Conservation (phyloP, 2,113 vertebrate genomes). For the Colistium nudipinnis region DNA sequence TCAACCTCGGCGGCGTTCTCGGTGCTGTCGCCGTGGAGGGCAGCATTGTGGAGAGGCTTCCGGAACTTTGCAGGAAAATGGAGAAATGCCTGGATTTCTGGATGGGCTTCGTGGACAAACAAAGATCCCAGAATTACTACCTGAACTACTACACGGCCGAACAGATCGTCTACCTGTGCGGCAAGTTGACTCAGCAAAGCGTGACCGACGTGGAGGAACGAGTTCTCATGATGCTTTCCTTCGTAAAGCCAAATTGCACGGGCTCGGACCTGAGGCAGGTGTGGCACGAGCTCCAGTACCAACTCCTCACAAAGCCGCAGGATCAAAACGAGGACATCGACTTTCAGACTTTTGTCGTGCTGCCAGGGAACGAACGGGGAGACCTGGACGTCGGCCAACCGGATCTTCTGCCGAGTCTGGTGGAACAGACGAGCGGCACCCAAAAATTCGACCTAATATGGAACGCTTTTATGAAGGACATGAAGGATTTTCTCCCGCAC, state of each 20-base stretch:
- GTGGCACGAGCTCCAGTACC: constrained; percentile 77
- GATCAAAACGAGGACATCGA: constrained; percentile 73
- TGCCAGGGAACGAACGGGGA: constrained; percentile 30
- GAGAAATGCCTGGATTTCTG: constrained; percentile 87
- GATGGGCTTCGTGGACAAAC: constrained; percentile 84
- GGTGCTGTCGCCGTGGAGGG: constrained; percentile 76
- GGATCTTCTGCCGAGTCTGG: constrained; percentile 35
- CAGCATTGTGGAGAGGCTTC: constrained; percentile 78
- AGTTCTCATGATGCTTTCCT: constrained; percentile 91
- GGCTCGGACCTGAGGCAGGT: constrained; percentile 63
- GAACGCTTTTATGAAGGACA: constrained; percentile 82
- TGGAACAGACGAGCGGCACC: constrained; percentile 54
- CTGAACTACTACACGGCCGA: constrained; percentile 94
- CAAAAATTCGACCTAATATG: constrained; percentile 80
- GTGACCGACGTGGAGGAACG: constrained; percentile 67
- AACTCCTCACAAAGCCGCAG: constrained; percentile 69
- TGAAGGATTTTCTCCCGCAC: constrained; percentile 80
- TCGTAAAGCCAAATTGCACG: constrained; percentile 84
- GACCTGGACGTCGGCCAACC: constrained; percentile 19
- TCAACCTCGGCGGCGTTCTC: constrained; percentile 70
- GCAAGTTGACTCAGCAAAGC: constrained; percentile 76
- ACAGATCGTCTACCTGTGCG: constrained; percentile 90
- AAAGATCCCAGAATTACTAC: constrained; percentile 85
- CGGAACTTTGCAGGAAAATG: constrained; percentile 87
- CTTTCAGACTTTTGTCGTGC: constrained; percentile 76